Percentiles rank a stretch among this genome's conserved stretches.
phyloP scores from a whole-genome alignment of 1,140 invertebrate species.

The Nylanderia fulva region DNA sequence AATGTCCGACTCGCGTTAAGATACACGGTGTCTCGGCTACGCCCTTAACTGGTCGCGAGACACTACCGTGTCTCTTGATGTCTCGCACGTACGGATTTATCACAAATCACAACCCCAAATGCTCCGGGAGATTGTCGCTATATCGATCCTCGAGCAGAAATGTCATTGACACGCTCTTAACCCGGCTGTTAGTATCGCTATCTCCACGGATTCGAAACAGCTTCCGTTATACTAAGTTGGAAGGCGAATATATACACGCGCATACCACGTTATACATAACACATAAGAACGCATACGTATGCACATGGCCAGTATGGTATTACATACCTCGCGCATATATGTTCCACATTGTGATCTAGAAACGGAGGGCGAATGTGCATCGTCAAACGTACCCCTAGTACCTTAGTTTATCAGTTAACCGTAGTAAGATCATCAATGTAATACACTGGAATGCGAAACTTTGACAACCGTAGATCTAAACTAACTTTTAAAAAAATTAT shows the following conservation, averaged over 20 bases:
- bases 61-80: too few relatives aligned
- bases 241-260: background rate
- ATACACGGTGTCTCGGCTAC: too few relatives aligned
- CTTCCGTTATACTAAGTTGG: conserved; percentile 44
- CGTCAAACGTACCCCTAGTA: conserved; percentile 55
- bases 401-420: conserved; percentile 60
- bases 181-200: conserved; percentile 29
- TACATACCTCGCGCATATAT: background rate
- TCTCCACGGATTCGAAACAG: conserved; percentile 34
- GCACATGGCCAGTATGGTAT: conserved; percentile 27
- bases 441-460: background rate
- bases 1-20: too few relatives aligned
- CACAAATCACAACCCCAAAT: background rate
- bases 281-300: conserved; percentile 36
- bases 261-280: conserved; percentile 37
- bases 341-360: conserved; percentile 41
- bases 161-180: conserved; percentile 37
- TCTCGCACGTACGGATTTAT: conserved; percentile 1
- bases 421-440: conserved; percentile 43
- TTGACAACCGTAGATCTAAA: background rate
- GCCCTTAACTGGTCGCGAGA: too few relatives aligned
- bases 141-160: background rate
- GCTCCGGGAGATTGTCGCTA: background rate
- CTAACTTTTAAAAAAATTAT: background rate
- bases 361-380: conserved; percentile 37